These are phyloP conservation scores for Aphodius sticticus DNA, from an alignment of 2,888 invertebrate genomes.

Conservation along the genomic window DNA sequence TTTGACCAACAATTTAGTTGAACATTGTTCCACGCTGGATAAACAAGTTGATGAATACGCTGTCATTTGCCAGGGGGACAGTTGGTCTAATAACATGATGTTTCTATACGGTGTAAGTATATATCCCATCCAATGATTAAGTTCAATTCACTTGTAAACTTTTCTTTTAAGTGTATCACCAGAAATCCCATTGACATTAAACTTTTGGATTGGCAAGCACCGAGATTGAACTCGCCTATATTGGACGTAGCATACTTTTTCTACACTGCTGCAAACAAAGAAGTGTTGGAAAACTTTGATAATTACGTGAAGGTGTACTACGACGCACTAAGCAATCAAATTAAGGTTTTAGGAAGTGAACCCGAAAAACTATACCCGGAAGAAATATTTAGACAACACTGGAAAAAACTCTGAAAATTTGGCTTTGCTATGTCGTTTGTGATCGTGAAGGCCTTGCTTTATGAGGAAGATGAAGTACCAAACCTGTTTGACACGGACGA, in stretches of 20 bases:
- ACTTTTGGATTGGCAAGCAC: conserved; percentile 48
- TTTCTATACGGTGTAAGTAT: conserved; percentile 37
- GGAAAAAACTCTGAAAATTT: conserved; percentile 44
- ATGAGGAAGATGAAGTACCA: conserved; percentile 35
- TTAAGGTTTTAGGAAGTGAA: conserved; percentile 47
- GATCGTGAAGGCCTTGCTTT: conserved; percentile 39
- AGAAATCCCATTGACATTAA: conserved; percentile 36
- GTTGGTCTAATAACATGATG: conserved; percentile 43
- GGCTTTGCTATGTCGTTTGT: conserved; percentile 41
- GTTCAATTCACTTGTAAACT: not conserved
- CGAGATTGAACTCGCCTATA: conserved; percentile 44
- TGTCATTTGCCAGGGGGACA: conserved; percentile 39
- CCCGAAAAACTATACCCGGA: conserved; percentile 49
- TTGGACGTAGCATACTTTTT: conserved; percentile 52
- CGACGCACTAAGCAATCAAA: conserved; percentile 45
- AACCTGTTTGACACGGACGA: conserved; percentile 33
- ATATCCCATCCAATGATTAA: not conserved
- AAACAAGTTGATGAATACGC: conserved; percentile 35
- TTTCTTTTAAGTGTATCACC: conserved; percentile 28
- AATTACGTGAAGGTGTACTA: conserved; percentile 51
- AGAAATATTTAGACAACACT: conserved; percentile 44
- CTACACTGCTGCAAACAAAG: conserved; percentile 49
- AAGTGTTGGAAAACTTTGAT: conserved; percentile 49
- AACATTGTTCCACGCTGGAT: not conserved
- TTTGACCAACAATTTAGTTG: not conserved